phyloP scores from a whole-genome alignment of 2,888 invertebrate species.

The Drepana falcataria region DNA sequence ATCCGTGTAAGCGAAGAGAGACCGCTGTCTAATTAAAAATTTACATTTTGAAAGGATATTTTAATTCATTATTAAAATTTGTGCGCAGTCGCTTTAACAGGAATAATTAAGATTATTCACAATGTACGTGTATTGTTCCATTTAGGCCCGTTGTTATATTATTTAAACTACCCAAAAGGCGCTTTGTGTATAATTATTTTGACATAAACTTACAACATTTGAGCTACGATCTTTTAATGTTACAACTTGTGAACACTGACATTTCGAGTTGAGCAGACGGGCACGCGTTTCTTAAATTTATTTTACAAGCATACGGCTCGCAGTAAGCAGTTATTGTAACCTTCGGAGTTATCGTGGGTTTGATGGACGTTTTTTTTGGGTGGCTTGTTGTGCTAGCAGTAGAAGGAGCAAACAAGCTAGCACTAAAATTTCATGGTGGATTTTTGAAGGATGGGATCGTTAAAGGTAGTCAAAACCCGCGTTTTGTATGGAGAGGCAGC shows the following conservation, averaged over 20 bases:
- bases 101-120: constrained; percentile 51
- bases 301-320: constrained; percentile 4
- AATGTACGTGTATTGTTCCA: constrained; percentile 46
- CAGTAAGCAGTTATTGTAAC: no score
- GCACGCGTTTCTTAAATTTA: constrained; percentile 22
- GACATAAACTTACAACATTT: constrained; percentile 60
- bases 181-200: constrained; percentile 53
- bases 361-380: no score
- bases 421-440: no score
- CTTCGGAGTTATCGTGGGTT: no score
- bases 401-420: no score
- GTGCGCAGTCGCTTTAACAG: constrained; percentile 55
- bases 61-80: constrained; percentile 75
- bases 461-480: no score
- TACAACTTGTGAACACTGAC: constrained; percentile 52
- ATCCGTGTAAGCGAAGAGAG: constrained; percentile 18
- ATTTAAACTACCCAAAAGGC: constrained; percentile 41
- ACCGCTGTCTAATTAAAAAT: constrained; percentile 67
- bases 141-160: constrained; percentile 47
- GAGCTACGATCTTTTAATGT: constrained; percentile 61
- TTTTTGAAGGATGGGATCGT: no score
- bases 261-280: constrained; percentile 30
- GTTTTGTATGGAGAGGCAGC: no score
- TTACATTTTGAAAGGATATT: constrained; percentile 72
- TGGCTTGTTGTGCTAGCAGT: no score